Evolutionary conservation across 2,113 vertebrate species (phyloP).

Genomic region (Phrynosoma platyrhinos): DNA sequence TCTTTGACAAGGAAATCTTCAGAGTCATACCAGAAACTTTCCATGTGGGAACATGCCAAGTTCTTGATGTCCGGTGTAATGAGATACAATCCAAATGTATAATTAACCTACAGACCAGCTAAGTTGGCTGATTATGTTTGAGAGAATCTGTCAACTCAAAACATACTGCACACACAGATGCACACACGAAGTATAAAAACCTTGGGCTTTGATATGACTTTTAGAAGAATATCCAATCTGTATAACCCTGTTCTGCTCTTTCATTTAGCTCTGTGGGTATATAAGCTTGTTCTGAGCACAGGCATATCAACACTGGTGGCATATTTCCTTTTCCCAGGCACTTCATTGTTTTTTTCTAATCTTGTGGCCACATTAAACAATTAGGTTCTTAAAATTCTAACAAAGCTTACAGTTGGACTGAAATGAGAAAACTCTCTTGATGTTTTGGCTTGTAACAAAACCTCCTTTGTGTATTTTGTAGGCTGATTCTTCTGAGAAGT

Average conservation of each 20-base stretch:
- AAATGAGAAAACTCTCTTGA: background rate
- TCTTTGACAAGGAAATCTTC: background rate
- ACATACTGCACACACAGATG: background rate
- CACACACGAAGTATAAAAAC: too few relatives aligned
- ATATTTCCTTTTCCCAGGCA: background rate
- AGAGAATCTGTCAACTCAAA: background rate
- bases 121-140: background rate
- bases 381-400: background rate
- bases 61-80: background rate
- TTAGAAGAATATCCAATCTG: background rate
- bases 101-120: background rate
- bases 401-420: background rate
- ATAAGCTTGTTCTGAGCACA: background rate
- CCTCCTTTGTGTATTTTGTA: conserved; percentile 50
- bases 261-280: background rate
- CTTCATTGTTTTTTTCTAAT: background rate
- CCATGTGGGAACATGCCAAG: background rate
- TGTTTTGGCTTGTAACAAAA: background rate
- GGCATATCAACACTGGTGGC: background rate
- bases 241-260: background rate
- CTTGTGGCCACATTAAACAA: background rate
- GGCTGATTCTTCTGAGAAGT: conserved; percentile 85
- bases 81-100: background rate
- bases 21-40: background rate
- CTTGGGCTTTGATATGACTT: background rate